Percentiles rank a stretch among this genome's conserved stretches.
These are phyloP conservation scores for Sycobia sp. DNA, from an alignment of 1,140 invertebrate genomes.

Conservation along the genomic window DNA sequence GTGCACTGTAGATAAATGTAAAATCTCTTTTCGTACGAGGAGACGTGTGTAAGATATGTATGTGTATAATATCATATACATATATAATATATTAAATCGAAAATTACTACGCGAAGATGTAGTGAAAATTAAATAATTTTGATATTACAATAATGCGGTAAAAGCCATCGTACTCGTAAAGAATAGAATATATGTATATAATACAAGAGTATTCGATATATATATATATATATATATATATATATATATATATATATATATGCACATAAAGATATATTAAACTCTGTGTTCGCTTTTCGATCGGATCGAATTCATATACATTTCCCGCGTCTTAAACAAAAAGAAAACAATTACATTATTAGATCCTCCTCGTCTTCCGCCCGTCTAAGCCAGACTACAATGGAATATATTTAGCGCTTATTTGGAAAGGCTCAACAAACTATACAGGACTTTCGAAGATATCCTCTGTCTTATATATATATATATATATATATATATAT, in stretches of 20 bases:
- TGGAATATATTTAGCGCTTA: not conserved
- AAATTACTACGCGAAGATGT: constrained; percentile 26
- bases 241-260: too few relatives aligned
- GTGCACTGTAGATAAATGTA: not conserved
- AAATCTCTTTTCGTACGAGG: not conserved
- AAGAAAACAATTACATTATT: constrained; percentile 9
- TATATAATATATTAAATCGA: too few relatives aligned
- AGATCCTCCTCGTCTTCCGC: not conserved
- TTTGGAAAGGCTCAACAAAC: constrained; percentile 8
- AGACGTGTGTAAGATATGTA: too few relatives aligned
- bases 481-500: too few relatives aligned
- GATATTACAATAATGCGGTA: constrained; percentile 22
- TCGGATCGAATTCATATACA: constrained; percentile 30
- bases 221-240: too few relatives aligned
- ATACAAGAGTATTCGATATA: constrained; percentile 35
- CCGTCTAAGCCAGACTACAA: not conserved
- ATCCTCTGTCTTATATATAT: not conserved
- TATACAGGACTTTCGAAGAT: not conserved
- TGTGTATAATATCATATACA: too few relatives aligned
- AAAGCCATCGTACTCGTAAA: constrained; percentile 13
- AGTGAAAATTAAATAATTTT: constrained; percentile 15
- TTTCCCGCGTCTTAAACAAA: not conserved
- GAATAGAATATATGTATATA: constrained; percentile 29
- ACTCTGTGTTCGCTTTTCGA: constrained; percentile 38
- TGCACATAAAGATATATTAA: constrained; percentile 40